Base-by-base conservation (phyloP, 1,140 invertebrate genomes). In the Drosophila burlai region DNA sequence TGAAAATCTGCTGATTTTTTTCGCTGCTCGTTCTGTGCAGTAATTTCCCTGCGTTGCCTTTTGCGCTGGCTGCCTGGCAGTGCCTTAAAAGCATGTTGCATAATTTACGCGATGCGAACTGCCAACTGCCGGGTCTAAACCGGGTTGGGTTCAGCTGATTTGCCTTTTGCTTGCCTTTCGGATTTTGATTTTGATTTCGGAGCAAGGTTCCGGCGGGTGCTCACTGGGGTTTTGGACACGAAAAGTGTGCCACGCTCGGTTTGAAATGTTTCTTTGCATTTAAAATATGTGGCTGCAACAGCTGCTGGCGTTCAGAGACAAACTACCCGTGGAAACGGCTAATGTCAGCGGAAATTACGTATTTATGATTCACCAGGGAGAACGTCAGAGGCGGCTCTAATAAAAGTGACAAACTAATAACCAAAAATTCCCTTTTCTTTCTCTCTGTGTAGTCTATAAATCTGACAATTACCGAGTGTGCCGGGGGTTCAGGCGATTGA, bases 41-140 rank as follows among this genome's bases (percentile, higher is more conserved):
- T 42, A 74, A 61, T 73, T 73, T 61, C 46, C 68, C 55, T 72
- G 43, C 49, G 55, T 55, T 62, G 40, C 49, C 52, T 66, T 68
- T 72, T 46, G 49, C 49, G 49, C 80, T 45, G 54, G 49, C 80
- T 47, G 54, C 45, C 74, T 42, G 62, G 46, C 72, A 15, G 13
- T 58, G 65, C 45, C 78, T 86, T 89, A 84, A 89, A 84, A 89
- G 84, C 84, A 84, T 90, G 85, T 81, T 89, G 85, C 84, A 89
- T 89, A 89, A 89, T 89, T 89, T 84, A 89, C 76, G 68, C 74
- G 58, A 52, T 47, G 61, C 61, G 52, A 81, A 54, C 47, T 69
- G 74, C 42, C 66, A 71, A 74, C 26, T 49, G 46, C 16, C 24
- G 67, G 52, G 29, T 26, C 18, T 50, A 18, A 38, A 42, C 59